Conservation (phyloP, 2,888 invertebrate genomes). For the Chironomus tentans region DNA sequence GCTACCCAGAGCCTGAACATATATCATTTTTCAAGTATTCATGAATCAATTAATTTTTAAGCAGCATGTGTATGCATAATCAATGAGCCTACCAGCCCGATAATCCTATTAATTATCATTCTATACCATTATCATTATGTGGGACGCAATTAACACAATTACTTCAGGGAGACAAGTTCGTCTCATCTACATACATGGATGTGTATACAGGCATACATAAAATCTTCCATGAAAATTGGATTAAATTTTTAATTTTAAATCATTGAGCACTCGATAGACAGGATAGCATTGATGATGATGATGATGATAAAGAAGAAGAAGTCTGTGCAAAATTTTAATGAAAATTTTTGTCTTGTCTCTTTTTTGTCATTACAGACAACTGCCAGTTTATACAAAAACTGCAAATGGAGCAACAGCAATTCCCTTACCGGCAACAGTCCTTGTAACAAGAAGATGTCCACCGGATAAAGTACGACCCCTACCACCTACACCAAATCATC, state of each 20-base stretch:
- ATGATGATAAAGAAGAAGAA: no score
- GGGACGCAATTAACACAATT: neutral
- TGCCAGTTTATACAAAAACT: conserved; percentile 45
- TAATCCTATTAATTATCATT: conserved; percentile 15
- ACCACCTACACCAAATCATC: conserved; percentile 47
- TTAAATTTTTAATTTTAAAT: neutral
- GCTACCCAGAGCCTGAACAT: neutral
- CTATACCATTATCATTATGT: neutral
- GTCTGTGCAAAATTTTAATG: neutral
- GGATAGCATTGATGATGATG: neutral
- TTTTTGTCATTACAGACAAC: conserved; percentile 43
- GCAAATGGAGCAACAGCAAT: conserved; percentile 51
- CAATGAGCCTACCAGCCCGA: conserved; percentile 1
- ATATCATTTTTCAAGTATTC: neutral
- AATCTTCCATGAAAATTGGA: neutral
- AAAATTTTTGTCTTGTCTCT: neutral
- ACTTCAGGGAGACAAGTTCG: neutral
- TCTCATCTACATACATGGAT: no score
- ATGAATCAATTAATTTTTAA: conserved; percentile 22
- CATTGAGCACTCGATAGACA: no score
- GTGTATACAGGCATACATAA: no score
- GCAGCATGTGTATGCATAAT: conserved; percentile 2
- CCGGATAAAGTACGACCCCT: conserved; percentile 60
- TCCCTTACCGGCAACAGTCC: conserved; percentile 61
- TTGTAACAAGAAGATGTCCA: conserved; percentile 56